Conservation (phyloP, 2,113 vertebrate species). For the Cepphus grylle region DNA sequence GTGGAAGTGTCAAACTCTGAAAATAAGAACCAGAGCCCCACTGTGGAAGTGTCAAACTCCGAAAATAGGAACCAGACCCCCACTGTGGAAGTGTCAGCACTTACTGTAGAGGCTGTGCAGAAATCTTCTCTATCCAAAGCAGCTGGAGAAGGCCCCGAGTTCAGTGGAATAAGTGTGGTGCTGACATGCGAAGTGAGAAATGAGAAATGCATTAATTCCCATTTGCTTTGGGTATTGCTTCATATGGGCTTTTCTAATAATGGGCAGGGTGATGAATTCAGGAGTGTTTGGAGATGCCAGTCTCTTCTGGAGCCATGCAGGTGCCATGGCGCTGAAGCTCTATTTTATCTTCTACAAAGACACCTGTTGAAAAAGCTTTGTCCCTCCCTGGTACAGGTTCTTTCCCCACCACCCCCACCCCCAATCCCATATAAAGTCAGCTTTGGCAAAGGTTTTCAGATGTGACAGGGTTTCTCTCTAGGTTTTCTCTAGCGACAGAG, state of each 20-base stretch:
- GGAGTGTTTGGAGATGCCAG: background rate
- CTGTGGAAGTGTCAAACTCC: background rate
- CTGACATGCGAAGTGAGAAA: background rate
- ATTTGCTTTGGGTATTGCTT: background rate
- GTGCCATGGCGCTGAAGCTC: background rate
- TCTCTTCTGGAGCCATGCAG: background rate
- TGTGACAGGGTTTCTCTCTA: too few relatives aligned
- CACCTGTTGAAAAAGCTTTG: background rate
- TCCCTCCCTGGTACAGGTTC: background rate
- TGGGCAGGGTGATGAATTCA: background rate
- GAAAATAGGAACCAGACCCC: background rate
- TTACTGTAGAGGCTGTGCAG: background rate
- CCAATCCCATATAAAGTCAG: background rate
- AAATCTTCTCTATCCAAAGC: background rate
- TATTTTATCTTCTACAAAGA: background rate
- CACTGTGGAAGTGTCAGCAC: background rate
- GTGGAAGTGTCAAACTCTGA: background rate
- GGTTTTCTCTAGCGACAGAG: too few relatives aligned
- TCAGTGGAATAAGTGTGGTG: background rate
- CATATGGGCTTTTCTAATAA: background rate
- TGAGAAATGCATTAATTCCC: background rate
- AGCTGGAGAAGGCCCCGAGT: background rate
- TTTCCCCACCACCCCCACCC: background rate
- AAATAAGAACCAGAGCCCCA: background rate
- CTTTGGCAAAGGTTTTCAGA: background rate